Conservation (phyloP, 2,113 vertebrate genomes). For the Prunella himalayana region DNA sequence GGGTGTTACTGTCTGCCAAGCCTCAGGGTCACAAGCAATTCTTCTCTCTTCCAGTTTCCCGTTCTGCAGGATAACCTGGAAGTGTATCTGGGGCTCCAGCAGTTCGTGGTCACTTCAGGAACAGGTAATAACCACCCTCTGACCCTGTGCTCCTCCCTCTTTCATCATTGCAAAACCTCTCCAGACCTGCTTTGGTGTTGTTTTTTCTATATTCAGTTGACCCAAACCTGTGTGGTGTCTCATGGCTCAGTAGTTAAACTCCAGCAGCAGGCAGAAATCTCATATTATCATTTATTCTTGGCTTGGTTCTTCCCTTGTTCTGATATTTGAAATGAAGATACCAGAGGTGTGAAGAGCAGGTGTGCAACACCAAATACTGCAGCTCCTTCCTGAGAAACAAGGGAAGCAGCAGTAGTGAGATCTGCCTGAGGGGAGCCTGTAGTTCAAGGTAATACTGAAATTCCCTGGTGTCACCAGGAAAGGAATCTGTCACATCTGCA, state of each 20-base stretch:
- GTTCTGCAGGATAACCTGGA: slow-evolving; percentile 96
- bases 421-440: background rate
- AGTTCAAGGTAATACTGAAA: background rate
- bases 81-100: slow-evolving; percentile 93
- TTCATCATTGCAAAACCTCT: background rate
- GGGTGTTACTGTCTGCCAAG: background rate
- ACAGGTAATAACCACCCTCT: slow-evolving; percentile 76
- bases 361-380: background rate
- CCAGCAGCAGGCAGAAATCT: background rate
- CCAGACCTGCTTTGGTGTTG: background rate
- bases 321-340: background rate
- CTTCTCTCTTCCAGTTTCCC: slow-evolving; percentile 82
- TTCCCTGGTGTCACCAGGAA: background rate
- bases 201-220: accelerated
- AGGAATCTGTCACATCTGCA: background rate
- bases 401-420: background rate
- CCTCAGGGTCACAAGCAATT: background rate
- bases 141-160: background rate
- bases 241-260: background rate
- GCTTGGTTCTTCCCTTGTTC: background rate
- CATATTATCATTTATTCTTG: background rate
- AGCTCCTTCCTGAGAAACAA: background rate
- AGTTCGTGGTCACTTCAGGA: slow-evolving; percentile 88
- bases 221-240: background rate
- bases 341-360: background rate